Conservation (phyloP, 2,113 vertebrate species). For the Equus quagga region DNA sequence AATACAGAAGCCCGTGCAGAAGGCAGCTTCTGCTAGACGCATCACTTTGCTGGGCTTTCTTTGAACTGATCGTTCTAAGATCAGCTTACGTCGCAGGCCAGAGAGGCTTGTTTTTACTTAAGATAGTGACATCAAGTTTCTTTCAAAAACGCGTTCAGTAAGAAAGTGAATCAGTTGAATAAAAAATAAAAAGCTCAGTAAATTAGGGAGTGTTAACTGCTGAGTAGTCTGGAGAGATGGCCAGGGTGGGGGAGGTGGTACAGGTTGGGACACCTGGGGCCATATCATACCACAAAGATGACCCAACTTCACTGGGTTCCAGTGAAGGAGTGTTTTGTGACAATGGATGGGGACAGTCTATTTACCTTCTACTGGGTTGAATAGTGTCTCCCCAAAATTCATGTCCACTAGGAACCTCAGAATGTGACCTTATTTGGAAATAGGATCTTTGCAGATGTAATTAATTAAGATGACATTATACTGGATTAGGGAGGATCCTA, state of each 20-base stretch:
- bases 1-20: background rate
- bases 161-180: background rate
- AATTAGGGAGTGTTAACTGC: background rate
- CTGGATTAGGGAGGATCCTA: no score
- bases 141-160: background rate
- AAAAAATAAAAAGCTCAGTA: background rate
- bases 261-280: background rate
- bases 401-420: background rate
- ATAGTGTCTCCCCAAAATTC: background rate
- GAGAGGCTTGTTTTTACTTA: background rate
- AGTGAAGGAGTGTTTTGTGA: background rate
- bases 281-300: background rate
- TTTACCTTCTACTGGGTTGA: accelerated
- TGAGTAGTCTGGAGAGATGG: background rate
- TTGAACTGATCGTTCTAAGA: background rate
- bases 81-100: background rate
- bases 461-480: background rate
- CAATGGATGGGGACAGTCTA: accelerated
- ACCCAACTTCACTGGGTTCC: background rate
- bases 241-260: background rate
- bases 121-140: background rate
- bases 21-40: no score
- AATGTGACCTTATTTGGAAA: background rate
- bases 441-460: background rate
- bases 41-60: background rate